Evolutionary conservation across 2,113 vertebrate genomes (phyloP), one percentile per base, ranked within the genome.

Genomic region (Grantiella picta): DNA sequence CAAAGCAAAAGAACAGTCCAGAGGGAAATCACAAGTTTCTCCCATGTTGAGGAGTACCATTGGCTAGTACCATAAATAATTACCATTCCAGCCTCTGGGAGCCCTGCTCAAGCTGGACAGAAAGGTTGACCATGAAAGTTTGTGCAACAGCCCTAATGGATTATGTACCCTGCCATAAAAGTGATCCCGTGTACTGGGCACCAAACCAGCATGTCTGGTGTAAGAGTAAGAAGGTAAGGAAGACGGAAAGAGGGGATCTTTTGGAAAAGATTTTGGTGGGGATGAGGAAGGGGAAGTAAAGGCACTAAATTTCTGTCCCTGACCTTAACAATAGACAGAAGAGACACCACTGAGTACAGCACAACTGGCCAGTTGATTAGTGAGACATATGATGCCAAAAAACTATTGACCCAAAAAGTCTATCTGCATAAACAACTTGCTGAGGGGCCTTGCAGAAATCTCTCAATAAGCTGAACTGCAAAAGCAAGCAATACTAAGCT

Each of bases 371-470:
- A 1, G 60, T 4, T 76, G 38, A 86, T 53, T 84, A 75, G 12
- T 1, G 21, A 91, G 70, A 95, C 5, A 42, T 4, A 64, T 0
- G 0, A 47, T 50, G 36, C 9, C 89, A 95, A 86, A 92, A 82
- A 82, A 15, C 36, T 28, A 69, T 8, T 35, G 45, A 31, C 24
- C 33, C 36, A 38, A 60, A 70, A 50, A 65, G 42, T 1, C 1
- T 36, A 68, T 65, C 42, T 65, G 50, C 80, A 91, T 61, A 91
- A 95, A 68, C 45, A 91, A 49, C 31, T 84, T 87, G 61, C 66
- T 76, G 33, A 27, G 19, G 10, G 21, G 16, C 40, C 28, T 45
- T 69, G n/a, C 28, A 84, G 64, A 92, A 87, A 68, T 22, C 31
- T 68, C 75, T 89, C 72, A 86, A 69, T 44, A 75, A 89, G 53